These are phyloP conservation scores for Mareca strepera DNA, from an alignment of 2,797 vertebrate species.

Conservation along the genomic window DNA sequence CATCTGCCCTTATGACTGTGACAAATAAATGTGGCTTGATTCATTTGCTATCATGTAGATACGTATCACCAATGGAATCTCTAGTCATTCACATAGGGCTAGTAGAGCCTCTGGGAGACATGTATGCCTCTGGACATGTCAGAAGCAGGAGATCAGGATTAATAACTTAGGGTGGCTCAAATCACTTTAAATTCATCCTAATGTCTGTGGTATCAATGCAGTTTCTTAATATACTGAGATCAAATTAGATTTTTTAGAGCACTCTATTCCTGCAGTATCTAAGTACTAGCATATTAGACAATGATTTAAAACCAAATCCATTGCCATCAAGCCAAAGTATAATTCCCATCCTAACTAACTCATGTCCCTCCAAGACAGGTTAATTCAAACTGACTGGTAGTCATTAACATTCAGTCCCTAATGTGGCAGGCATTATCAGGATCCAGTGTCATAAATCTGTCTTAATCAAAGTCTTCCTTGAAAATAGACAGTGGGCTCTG, in stretches of 20 bases:
- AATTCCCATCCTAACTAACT: background rate
- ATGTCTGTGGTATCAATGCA: background rate
- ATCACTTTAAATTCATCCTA: background rate
- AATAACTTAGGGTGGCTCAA: background rate
- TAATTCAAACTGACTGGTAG: constrained; percentile 19
- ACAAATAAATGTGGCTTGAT: background rate
- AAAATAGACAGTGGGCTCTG: constrained; percentile 12
- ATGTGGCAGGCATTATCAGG: background rate
- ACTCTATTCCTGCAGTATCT: background rate
- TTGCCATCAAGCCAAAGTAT: background rate
- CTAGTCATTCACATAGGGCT: background rate
- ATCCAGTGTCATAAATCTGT: background rate
- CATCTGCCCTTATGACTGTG: background rate
- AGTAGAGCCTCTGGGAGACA: background rate
- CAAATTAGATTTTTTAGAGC: background rate
- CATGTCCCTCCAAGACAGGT: background rate
- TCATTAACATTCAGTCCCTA: constrained; percentile 30
- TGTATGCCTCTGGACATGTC: background rate
- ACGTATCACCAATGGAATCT: background rate
- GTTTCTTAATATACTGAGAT: background rate
- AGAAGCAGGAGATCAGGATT: background rate
- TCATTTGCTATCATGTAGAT: background rate
- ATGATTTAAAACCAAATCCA: background rate
- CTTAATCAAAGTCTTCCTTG: constrained; percentile 25
- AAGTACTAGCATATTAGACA: background rate